These are phyloP conservation scores for Taenaris catops DNA, from an alignment of 2,888 invertebrate species.

Conservation along the genomic window DNA sequence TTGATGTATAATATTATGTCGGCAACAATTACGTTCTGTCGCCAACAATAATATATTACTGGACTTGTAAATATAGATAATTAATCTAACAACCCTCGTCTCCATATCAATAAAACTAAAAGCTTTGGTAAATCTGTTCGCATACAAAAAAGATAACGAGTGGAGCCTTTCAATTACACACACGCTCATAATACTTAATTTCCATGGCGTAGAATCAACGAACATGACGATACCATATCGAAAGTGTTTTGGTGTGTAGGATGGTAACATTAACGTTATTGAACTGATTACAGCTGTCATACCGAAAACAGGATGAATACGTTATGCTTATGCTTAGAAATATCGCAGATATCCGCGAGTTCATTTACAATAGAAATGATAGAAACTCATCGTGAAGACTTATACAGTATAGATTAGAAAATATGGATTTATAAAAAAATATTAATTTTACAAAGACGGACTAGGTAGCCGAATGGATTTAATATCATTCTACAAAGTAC, in stretches of 20 bases:
- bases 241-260: conserved; percentile 34
- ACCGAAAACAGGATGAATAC: conserved; percentile 27
- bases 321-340: too few relatives aligned
- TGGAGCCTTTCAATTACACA: conserved; percentile 16
- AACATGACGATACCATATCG: conserved; percentile 46
- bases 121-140: conserved; percentile 33
- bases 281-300: conserved; percentile 33
- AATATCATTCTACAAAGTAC: too few relatives aligned
- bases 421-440: too few relatives aligned
- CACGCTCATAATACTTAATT: conserved; percentile 14
- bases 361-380: too few relatives aligned
- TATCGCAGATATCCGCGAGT: too few relatives aligned
- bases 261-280: conserved; percentile 45
- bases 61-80: neutral
- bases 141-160: conserved; percentile 34
- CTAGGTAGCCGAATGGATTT: too few relatives aligned
- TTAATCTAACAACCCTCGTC: conserved; percentile 1
- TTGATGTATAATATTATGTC: too few relatives aligned
- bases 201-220: conserved; percentile 40
- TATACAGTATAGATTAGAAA: too few relatives aligned
- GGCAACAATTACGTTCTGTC: too few relatives aligned
- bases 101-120: conserved; percentile 40
- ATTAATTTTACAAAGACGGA: too few relatives aligned
- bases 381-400: too few relatives aligned
- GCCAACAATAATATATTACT: conserved; percentile 1